phyloP scores from a whole-genome alignment of 1,140 invertebrate species.

The Zaprionus tsacasi region DNA sequence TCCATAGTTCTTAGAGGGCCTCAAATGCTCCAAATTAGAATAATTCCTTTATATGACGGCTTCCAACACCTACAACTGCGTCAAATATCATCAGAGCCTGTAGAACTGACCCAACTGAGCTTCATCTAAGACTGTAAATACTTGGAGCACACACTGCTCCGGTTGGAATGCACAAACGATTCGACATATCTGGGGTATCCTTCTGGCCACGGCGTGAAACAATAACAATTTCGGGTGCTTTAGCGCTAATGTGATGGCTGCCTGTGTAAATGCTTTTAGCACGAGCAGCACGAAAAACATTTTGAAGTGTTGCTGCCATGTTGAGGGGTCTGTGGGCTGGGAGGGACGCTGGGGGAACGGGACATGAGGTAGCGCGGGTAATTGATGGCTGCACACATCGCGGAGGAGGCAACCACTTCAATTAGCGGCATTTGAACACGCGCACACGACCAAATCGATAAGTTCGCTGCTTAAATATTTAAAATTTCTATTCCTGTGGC shows the following conservation, averaged over 20 bases:
- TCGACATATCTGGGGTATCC: neutral
- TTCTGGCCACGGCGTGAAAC: constrained; percentile 2
- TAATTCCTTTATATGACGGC: too few species aligned
- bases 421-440: constrained; percentile 63
- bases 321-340: neutral
- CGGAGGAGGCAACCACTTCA: constrained; percentile 65
- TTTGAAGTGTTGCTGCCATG: constrained; percentile 41
- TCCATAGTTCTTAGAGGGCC: too few species aligned
- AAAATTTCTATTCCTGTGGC: constrained; percentile 43
- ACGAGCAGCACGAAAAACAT: constrained; percentile 37
- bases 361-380: constrained; percentile 52
- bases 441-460: constrained; percentile 60
- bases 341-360: neutral
- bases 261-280: constrained; percentile 64
- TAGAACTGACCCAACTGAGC: neutral
- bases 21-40: too few species aligned
- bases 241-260: constrained; percentile 60
- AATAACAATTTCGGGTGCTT: constrained; percentile 67
- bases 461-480: constrained; percentile 74
- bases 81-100: too few species aligned
- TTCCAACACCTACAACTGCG: too few species aligned
- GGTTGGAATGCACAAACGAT: neutral
- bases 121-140: neutral
- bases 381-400: constrained; percentile 62
- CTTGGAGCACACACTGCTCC: neutral